phyloP scores from a whole-genome alignment of 2,888 invertebrate species.

The Luperina nickerlii region DNA sequence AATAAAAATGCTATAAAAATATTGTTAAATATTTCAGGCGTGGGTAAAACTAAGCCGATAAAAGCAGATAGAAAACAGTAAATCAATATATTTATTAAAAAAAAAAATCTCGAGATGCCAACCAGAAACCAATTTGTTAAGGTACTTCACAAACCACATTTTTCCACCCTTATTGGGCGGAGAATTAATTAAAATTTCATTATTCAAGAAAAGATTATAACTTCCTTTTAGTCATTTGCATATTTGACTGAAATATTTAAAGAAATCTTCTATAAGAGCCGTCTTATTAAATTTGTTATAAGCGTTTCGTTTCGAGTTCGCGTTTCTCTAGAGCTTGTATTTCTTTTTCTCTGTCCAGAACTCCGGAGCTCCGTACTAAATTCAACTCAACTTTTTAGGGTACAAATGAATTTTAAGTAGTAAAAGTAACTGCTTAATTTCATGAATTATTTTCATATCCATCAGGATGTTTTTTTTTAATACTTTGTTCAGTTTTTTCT shows the following conservation, averaged over 20 bases:
- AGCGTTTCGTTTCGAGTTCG: constrained; percentile 76
- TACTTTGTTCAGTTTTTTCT: constrained; percentile 26
- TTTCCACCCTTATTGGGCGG: constrained; percentile 74
- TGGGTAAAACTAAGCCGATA: constrained; percentile 20
- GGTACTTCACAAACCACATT: constrained; percentile 64
- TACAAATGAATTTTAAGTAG: constrained; percentile 80
- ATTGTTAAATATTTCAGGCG: not conserved
- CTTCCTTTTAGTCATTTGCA: constrained; percentile 84
- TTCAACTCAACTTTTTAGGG: constrained; percentile 71
- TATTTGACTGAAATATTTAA: constrained; percentile 84
- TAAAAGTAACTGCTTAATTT: constrained; percentile 72
- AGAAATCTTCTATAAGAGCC: constrained; percentile 80
- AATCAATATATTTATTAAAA: constrained; percentile 53
- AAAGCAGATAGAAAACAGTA: constrained; percentile 15
- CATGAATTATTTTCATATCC: constrained; percentile 69
- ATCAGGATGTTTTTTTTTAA: constrained; percentile 46
- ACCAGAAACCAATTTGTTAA: constrained; percentile 64
- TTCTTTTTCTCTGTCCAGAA: constrained; percentile 73
- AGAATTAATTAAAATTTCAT: constrained; percentile 84
- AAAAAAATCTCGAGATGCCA: constrained; percentile 33
- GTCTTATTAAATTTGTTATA: constrained; percentile 85
- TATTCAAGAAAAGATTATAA: constrained; percentile 84
- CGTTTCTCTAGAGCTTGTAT: constrained; percentile 76
- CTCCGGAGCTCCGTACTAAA: constrained; percentile 72
- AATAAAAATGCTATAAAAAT: constrained; percentile 3